These are phyloP conservation scores for Oligia fasciuncula DNA, from an alignment of 2,888 invertebrate genomes.

Conservation along the genomic window DNA sequence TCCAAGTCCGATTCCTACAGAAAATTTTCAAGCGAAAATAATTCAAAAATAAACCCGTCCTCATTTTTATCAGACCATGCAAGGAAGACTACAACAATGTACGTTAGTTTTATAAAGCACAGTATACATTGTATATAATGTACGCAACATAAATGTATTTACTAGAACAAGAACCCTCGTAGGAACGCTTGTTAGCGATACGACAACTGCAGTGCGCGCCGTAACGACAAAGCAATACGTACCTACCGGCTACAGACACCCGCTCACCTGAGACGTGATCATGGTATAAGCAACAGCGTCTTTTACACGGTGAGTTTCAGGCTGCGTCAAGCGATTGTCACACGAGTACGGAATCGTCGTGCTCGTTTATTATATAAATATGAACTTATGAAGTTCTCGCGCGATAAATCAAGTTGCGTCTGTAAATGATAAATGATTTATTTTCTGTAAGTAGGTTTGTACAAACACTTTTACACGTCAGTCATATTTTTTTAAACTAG, in stretches of 20 bases:
- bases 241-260: constrained; percentile 32
- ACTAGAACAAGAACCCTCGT: constrained; percentile 70
- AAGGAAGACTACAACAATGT: constrained; percentile 28
- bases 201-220: constrained; percentile 67
- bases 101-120: constrained; percentile 34
- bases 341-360: no score
- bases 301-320: not conserved
- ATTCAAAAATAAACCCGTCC: not conserved
- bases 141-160: constrained; percentile 60
- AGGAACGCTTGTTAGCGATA: constrained; percentile 78
- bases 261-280: constrained; percentile 44
- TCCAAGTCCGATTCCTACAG: not conserved
- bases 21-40: not conserved
- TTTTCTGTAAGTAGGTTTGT: no score
- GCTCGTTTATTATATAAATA: not conserved
- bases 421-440: no score
- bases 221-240: constrained; percentile 67
- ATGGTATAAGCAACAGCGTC: constrained; percentile 31
- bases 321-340: not conserved
- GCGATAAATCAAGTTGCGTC: not conserved
- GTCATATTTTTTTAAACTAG: no score
- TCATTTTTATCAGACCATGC: constrained; percentile 8
- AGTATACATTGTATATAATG: constrained; percentile 33
- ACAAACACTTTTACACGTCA: no score
- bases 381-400: not conserved